Base-by-base conservation (phyloP, 2,797 vertebrate genomes). In the Catostomus latipinnis region DNA sequence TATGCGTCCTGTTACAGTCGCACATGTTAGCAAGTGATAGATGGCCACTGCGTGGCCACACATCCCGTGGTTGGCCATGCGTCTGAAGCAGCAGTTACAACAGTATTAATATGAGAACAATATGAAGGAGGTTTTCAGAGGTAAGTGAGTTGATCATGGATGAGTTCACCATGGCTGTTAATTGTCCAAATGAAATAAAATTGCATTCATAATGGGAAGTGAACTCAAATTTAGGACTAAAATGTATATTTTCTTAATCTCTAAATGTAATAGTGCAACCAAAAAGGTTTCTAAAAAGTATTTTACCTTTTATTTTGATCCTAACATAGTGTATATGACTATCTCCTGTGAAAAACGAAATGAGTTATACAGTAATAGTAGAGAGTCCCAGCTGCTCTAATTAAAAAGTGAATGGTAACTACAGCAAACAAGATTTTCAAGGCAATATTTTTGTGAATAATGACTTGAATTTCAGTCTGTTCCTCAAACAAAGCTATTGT, bases 1-100 rank as follows among this genome's bases (percentile, higher is more conserved):
- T 81, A 84, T 76, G 84, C 82, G 80, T 74, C 70, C 77, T 34
- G 76, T 71, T 77, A 77, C 73, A 77, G 66, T 83, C 71, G 68
- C 69, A 76, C 82, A 77, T 83, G 82, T 82, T 83, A 69, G 70
- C 74, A 16, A 70, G 74, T 84, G 82, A 84, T 81, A 71, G 84
- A 85, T 85, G 69, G 82, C 72, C 57, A 43, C 67, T 50, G 65
- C 34, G 74, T 78, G 75, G 81, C 79, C 79, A 69, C 72, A 85
- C 79, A 76, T 54, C 79, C 82, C 81, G 76, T 81, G 81, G 71
- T 79, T 60, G 81, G 78, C 81, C 81, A 50, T 83, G 81, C 77
- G 72, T 81, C 77, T 85, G 82, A 83, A 10, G 52, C 62, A 46
- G 22, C 43, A 9, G 11, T 76, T 66, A 66, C 74, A 13, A 48